Evolutionary conservation across 2,113 vertebrate species (phyloP).

Genomic region (Cairina moschata): DNA sequence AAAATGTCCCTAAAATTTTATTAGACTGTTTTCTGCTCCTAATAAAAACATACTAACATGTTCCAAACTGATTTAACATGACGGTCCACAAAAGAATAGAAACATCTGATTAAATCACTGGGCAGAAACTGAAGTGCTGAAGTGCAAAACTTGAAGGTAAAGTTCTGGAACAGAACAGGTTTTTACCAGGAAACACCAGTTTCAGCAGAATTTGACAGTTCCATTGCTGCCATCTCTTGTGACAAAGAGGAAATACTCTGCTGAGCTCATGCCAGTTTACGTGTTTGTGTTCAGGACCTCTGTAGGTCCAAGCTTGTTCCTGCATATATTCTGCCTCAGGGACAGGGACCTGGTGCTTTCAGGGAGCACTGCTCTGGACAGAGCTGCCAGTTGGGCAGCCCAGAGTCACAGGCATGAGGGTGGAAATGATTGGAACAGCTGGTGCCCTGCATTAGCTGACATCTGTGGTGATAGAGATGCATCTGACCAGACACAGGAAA

Average conservation of each 20-base stretch:
- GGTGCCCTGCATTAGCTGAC: background rate
- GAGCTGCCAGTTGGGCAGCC: background rate
- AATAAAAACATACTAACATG: background rate
- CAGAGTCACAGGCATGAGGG: background rate
- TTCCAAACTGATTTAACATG: background rate
- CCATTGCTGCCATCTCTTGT: accelerated
- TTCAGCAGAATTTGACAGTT: background rate
- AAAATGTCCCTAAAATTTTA: background rate
- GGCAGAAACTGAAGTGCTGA: background rate
- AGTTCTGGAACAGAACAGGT: background rate
- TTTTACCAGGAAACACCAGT: background rate
- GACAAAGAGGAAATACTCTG: background rate
- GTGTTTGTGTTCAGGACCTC: accelerated
- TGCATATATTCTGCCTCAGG: background rate
- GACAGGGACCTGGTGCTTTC: background rate
- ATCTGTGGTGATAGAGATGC: background rate
- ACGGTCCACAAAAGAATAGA: background rate
- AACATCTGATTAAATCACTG: background rate
- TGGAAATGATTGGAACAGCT: constrained; percentile 3
- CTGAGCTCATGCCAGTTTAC: background rate
- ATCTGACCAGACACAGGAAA: background rate
- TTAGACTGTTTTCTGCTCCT: background rate
- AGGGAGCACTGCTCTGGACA: background rate
- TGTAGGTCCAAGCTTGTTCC: accelerated
- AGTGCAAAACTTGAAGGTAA: background rate